phyloP scores from a whole-genome alignment of 1,140 invertebrate genomes.

The Dinoponera quadriceps region DNA sequence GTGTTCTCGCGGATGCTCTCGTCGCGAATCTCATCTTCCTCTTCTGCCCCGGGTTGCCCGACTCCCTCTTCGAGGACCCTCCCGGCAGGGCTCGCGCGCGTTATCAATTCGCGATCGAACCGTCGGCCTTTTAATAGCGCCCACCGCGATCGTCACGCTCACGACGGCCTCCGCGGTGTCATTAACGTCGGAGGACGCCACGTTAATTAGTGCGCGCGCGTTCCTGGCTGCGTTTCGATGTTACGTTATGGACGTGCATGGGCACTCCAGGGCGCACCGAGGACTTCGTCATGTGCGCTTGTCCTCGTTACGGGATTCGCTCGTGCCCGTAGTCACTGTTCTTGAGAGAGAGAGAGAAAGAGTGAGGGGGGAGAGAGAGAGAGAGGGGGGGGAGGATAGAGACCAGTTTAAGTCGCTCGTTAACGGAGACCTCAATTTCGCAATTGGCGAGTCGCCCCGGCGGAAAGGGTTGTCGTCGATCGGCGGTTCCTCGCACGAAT shows the following conservation, averaged over 20 bases:
- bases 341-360: too few relatives aligned
- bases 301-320: conserved; percentile 68
- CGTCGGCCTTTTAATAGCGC: not conserved
- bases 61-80: not conserved
- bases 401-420: not conserved
- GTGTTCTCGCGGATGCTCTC: conserved; percentile 1
- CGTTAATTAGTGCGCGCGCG: not conserved
- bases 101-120: not conserved
- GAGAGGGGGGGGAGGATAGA: too few relatives aligned
- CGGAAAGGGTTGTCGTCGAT: not conserved
- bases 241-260: not conserved
- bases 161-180: not conserved
- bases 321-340: not conserved
- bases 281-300: conserved; percentile 8
- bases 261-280: not conserved
- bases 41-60: not conserved
- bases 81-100: too few relatives aligned
- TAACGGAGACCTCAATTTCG: conserved; percentile 1
- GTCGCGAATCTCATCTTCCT: not conserved
- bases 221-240: not conserved
- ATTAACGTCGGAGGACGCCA: not conserved
- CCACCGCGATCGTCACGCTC: conserved; percentile 8
- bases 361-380: too few relatives aligned
- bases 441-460: not conserved
- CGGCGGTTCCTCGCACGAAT: not conserved